Conservation (phyloP, 2,113 vertebrate genomes). For the Cyprinodon brontotheroides region DNA sequence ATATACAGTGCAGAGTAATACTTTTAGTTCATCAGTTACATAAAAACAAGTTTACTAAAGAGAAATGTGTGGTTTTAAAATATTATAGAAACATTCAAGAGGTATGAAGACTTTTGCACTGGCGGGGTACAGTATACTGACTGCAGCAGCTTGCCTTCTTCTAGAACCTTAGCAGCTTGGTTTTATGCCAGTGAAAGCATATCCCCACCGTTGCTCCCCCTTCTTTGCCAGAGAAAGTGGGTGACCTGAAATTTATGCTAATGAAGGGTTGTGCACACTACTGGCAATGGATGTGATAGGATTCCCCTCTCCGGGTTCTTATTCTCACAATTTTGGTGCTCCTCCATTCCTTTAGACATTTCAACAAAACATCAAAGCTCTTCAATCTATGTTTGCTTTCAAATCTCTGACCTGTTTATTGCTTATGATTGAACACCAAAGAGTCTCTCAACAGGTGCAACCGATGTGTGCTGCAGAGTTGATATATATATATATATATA, state of each 20-base stretch:
- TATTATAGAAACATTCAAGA: not conserved
- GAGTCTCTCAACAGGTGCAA: constrained; percentile 17
- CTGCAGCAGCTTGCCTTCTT: not conserved
- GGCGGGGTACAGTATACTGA: no score
- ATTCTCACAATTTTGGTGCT: constrained; percentile 32
- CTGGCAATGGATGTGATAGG: constrained; percentile 64
- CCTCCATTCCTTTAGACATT: constrained; percentile 10
- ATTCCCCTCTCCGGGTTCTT: constrained; percentile 61
- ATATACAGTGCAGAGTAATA: not conserved
- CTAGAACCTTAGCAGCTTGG: constrained; percentile 14
- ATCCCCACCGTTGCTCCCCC: constrained; percentile 57
- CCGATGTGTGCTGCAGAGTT: constrained; percentile 22
- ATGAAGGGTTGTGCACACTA: constrained; percentile 69
- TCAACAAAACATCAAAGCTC: constrained; percentile 33
- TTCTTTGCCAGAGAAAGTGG: constrained; percentile 75
- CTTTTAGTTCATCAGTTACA: not conserved
- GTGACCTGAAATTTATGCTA: constrained; percentile 80
- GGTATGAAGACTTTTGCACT: not conserved
- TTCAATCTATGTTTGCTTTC: not conserved
- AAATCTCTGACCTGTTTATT: constrained; percentile 16
- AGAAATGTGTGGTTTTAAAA: not conserved
- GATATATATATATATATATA: not conserved
- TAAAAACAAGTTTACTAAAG: not conserved
- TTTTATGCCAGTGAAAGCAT: constrained; percentile 61
- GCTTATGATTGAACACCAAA: constrained; percentile 22